These are phyloP conservation scores for Paraescarpia echinospica DNA, from an alignment of 1,140 invertebrate genomes.

Conservation along the genomic window DNA sequence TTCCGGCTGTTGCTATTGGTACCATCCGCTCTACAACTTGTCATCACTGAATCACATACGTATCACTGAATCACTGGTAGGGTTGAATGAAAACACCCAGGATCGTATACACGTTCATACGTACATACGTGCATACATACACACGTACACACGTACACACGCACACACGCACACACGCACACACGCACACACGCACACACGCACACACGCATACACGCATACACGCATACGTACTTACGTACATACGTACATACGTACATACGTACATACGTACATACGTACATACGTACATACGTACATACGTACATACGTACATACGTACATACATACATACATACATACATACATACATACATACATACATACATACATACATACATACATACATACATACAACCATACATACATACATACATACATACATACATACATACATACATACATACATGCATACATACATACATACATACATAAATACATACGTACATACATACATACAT, in stretches of 20 bases:
- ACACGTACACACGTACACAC: too few species aligned
- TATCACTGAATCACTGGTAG: too few species aligned
- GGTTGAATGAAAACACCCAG: background rate
- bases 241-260: background rate
- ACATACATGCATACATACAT: background rate
- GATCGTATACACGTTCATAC: background rate
- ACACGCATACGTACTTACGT: background rate
- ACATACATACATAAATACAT: background rate
- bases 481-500: background rate
- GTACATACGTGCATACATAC: too few species aligned
- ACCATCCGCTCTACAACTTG: background rate
- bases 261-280: background rate
- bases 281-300: background rate
- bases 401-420: background rate
- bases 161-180: too few species aligned
- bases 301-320: background rate
- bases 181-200: too few species aligned
- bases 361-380: background rate
- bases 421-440: background rate
- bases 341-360: background rate
- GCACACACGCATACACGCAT: background rate
- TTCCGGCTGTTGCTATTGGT: background rate
- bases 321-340: background rate
- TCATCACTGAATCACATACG: too few species aligned
- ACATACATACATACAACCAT: background rate